Base-by-base conservation (phyloP, 1,140 invertebrate species). In the Cydia amplana region DNA sequence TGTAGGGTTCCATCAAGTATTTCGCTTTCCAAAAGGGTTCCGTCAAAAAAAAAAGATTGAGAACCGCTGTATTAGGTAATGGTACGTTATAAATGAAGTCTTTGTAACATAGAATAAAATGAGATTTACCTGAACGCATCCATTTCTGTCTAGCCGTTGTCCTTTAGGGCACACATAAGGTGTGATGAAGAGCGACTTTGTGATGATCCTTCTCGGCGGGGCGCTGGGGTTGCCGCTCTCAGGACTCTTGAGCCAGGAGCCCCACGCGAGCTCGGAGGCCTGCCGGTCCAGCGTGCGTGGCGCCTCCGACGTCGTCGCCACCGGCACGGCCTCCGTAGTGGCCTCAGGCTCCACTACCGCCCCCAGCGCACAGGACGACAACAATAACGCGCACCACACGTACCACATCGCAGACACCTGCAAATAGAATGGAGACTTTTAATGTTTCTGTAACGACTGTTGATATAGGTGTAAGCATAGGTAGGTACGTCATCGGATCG, bases 391-490 rank as follows among this genome's bases (percentile, higher is more conserved):
- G 76, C 86, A 85, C 91, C 90, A 93, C 91, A 84, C 83, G 83
- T 84, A 89, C 91, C 86, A 91, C 91, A 91, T 92, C 78, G 88
- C 91, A 91, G 87, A 91, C 85, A 90, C 87, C 90, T 93, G 88
- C 14, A 82, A 80, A 77, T 63, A 78, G 76, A 55, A 16, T 65
- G 77, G 23, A 72, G 64, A 64, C 75, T 60, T 51, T 32, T n/a
- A 70, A 40, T 70, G 20, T 36, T 40, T 40, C 65, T 36, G 65
- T n/a, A 18, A 23, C 28, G 25, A 36, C 32, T 70, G 7, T 70
- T 70, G 65, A 70, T 70, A 70, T 70, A 70, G 65, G 65, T 70
- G 65, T 36, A 70, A 40, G 36, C 64, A 1, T 28, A 28, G 25
- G 25, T 25, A 25, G 28, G 28, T 28, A 51, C 60, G 40, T 72